Conservation (phyloP, 2,888 invertebrate genomes). For the Catocala sponsa region DNA sequence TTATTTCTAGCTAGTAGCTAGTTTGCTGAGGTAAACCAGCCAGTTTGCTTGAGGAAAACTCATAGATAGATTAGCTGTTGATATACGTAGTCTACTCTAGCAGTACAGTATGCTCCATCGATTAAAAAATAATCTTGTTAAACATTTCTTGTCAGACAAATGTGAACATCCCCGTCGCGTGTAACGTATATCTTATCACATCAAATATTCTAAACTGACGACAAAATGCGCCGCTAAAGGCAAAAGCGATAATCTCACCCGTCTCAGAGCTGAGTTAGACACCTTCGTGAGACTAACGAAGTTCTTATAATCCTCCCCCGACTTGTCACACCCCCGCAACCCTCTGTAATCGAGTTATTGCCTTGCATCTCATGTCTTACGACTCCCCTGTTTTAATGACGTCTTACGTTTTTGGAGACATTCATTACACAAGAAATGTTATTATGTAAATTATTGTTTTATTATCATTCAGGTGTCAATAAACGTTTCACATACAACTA, state of each 20-base stretch:
- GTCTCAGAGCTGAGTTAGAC: slow-evolving; percentile 80
- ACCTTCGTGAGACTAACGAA: slow-evolving; percentile 85
- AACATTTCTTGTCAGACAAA: slow-evolving; percentile 25
- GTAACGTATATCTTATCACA: slow-evolving; percentile 53
- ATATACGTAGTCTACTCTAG: no score
- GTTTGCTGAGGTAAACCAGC: no score
- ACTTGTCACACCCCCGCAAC: slow-evolving; percentile 50
- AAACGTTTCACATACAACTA: neutral
- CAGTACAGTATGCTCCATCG: no score
- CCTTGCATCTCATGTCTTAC: slow-evolving; percentile 80
- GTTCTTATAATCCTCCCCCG: slow-evolving; percentile 83
- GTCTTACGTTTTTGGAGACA: slow-evolving; percentile 54
- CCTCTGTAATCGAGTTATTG: slow-evolving; percentile 81
- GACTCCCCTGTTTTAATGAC: slow-evolving; percentile 62
- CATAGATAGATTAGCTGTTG: no score
- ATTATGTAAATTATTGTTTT: no score
- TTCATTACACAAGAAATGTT: slow-evolving; percentile 14
- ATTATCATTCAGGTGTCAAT: neutral
- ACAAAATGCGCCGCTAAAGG: slow-evolving; percentile 76
- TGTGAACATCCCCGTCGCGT: slow-evolving; percentile 22
- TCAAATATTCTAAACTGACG: slow-evolving; percentile 67
- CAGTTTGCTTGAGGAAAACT: no score
- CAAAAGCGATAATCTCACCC: slow-evolving; percentile 82
- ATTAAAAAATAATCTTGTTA: neutral
- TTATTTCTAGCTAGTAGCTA: no score